Conservation (phyloP, 2,888 invertebrate genomes). For the Dorcus parallelipipedus region DNA sequence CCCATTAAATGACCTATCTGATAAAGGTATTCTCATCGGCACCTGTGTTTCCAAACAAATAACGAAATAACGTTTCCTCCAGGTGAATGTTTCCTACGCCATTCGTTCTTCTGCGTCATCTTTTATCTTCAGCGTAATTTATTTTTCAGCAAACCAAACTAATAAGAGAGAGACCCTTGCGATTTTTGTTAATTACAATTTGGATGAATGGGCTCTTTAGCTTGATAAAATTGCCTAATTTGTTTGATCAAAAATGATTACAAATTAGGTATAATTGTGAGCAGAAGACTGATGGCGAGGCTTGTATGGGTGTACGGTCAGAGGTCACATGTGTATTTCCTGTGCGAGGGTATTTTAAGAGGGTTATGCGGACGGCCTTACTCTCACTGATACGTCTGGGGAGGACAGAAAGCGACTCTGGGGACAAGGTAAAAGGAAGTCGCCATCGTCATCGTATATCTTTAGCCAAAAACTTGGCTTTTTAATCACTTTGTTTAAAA, state of each 20-base stretch:
- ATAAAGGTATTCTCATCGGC: no score
- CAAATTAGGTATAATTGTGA: not conserved
- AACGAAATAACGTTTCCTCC: constrained; percentile 5
- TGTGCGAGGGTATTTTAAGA: constrained; percentile 21
- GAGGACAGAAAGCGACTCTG: constrained; percentile 12
- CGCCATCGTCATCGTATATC: not conserved
- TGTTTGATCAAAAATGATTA: not conserved
- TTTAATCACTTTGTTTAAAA: no score
- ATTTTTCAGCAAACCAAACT: no score
- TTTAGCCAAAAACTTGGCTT: no score
- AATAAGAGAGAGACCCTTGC: no score
- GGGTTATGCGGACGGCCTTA: constrained; percentile 21
- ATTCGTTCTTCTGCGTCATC: not conserved
- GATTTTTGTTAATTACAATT: no score
- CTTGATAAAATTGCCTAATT: not conserved
- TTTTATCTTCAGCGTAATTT: no score
- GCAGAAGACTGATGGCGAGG: constrained; percentile 7
- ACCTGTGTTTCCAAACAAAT: not conserved
- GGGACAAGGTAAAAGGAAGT: constrained; percentile 21
- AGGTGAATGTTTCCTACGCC: constrained; percentile 12
- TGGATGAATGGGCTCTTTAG: no score
- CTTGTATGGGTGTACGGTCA: constrained; percentile 16
- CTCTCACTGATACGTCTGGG: not conserved
- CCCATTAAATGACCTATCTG: no score
- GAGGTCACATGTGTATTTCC: constrained; percentile 22